Conservation (phyloP, 2,888 invertebrate species). For the Phragmatobia fuliginosa region DNA sequence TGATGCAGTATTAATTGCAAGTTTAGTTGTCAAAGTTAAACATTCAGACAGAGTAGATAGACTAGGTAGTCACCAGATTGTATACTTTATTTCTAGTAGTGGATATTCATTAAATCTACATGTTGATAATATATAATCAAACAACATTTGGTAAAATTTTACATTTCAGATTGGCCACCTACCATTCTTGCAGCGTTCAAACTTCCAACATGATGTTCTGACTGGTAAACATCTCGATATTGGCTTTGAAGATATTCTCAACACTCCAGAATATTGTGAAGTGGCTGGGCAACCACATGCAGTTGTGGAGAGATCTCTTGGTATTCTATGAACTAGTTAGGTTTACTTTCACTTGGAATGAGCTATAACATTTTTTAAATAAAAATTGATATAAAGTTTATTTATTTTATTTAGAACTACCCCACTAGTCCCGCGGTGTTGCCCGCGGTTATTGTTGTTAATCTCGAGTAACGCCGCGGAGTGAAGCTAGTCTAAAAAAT, state of each 20-base stretch:
- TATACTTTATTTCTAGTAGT: background rate
- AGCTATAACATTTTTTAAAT: slow-evolving; percentile 24
- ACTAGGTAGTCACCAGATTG: background rate
- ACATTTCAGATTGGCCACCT: slow-evolving; percentile 83
- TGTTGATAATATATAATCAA: too few species aligned
- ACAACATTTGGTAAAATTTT: slow-evolving; percentile 6
- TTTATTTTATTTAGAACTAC: too few species aligned
- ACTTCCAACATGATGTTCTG: slow-evolving; percentile 90
- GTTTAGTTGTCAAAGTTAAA: background rate
- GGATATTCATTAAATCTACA: background rate
- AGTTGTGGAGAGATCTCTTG: slow-evolving; percentile 91
- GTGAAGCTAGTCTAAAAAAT: too few species aligned
- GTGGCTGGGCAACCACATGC: slow-evolving; percentile 93
- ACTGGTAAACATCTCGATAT: slow-evolving; percentile 91
- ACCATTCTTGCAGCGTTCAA: slow-evolving; percentile 90
- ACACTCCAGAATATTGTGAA: slow-evolving; percentile 90
- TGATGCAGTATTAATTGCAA: too few species aligned
- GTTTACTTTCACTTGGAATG: slow-evolving; percentile 43
- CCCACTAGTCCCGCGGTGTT: too few species aligned
- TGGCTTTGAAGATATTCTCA: slow-evolving; percentile 92
- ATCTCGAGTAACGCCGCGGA: too few species aligned
- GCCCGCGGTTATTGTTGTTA: too few species aligned
- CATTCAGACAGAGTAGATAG: too few species aligned
- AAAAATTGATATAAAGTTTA: slow-evolving; percentile 1
- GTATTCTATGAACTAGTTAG: slow-evolving; percentile 80